Percentiles rank a stretch among this genome's conserved stretches.
These are phyloP conservation scores for Climacteris rufus DNA, from an alignment of 2,113 vertebrate species.

Conservation along the genomic window DNA sequence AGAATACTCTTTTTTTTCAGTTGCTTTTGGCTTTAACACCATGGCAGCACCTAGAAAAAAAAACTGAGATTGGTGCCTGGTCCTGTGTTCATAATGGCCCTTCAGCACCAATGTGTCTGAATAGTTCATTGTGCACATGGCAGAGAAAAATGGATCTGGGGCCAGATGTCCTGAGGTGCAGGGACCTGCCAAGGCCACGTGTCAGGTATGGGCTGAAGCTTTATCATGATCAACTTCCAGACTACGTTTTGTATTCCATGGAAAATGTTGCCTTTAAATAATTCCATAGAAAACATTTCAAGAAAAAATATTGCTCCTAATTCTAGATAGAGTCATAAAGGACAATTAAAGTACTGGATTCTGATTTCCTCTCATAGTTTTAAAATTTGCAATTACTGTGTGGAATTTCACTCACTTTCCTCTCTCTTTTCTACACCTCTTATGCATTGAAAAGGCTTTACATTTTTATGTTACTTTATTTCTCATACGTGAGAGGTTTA, in stretches of 20 bases:
- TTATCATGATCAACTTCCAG: not conserved
- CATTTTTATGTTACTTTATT: not conserved
- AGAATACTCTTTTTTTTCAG: not conserved
- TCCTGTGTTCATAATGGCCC: not conserved
- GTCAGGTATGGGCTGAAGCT: not conserved
- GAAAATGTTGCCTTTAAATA: not conserved
- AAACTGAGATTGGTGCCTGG: not conserved
- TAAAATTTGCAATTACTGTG: not conserved
- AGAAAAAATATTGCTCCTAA: not conserved
- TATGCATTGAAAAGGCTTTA: not conserved
- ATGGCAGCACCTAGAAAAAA: not conserved
- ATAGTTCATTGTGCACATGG: not conserved
- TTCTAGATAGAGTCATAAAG: not conserved
- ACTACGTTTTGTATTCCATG: not conserved
- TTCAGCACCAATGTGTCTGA: not conserved
- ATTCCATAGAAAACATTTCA: not conserved
- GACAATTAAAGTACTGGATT: not conserved
- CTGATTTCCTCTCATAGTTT: not conserved
- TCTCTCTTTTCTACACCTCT: not conserved
- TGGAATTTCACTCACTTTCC: not conserved
- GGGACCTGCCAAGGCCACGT: not conserved
- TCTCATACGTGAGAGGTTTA: not conserved
- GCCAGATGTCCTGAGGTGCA: not conserved
- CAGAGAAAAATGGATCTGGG: not conserved
- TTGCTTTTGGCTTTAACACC: not conserved